Percentiles rank a stretch among this genome's conserved stretches.
phyloP scores from a whole-genome alignment of 1,140 invertebrate genomes.

The Sinella curviseta region DNA sequence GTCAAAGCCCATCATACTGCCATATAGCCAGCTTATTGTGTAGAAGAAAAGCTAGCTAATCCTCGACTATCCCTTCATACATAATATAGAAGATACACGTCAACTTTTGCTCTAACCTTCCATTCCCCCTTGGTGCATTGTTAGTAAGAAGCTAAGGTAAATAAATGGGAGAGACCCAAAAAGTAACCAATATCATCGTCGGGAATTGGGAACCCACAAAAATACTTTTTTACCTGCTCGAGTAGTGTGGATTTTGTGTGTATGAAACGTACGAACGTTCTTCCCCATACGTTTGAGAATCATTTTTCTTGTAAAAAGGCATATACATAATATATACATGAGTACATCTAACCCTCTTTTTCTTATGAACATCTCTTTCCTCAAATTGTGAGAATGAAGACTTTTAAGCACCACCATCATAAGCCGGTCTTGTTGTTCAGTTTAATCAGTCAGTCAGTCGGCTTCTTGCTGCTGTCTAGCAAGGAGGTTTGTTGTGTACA shows the following conservation, averaged over 20 bases:
- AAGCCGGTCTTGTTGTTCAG: neutral
- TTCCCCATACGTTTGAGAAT: neutral
- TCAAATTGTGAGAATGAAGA: too few relatives aligned
- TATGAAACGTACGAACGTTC: neutral
- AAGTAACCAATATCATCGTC: neutral
- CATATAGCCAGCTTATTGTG: neutral
- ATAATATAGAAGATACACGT: neutral
- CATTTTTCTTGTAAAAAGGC: too few relatives aligned
- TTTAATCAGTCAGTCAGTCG: neutral
- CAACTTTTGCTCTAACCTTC: neutral
- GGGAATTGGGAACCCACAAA: constrained; percentile 8
- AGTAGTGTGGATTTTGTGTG: neutral
- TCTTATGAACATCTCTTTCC: too few relatives aligned
- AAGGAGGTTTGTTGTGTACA: neutral
- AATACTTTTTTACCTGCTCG: neutral
- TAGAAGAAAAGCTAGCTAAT: neutral
- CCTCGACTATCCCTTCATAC: neutral
- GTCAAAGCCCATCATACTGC: neutral
- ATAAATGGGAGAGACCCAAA: neutral
- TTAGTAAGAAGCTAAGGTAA: neutral
- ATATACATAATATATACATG: too few relatives aligned
- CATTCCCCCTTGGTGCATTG: neutral
- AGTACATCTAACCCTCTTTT: too few relatives aligned
- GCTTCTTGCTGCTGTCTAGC: constrained; percentile 16
- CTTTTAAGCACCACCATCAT: constrained; percentile 13